Evolutionary conservation across 2,888 invertebrate genomes (phyloP).

Genomic region (Lasioglossum vierecki): DNA sequence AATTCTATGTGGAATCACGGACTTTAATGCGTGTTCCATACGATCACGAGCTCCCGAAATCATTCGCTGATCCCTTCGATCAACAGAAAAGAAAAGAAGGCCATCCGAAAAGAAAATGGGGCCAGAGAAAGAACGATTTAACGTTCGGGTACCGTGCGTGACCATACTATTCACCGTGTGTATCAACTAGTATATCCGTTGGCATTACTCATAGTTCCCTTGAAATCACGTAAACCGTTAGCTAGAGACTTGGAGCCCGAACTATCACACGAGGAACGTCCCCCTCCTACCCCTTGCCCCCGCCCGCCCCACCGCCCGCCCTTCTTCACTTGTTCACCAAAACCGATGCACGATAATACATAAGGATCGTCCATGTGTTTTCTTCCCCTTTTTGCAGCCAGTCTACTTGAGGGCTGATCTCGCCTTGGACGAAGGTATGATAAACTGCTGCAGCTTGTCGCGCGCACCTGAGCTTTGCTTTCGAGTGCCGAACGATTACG

Average conservation of each 20-base stretch:
- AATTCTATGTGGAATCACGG: constrained; percentile 36
- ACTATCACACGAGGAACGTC: constrained; percentile 45
- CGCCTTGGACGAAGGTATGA: constrained; percentile 91
- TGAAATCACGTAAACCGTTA: constrained; percentile 48
- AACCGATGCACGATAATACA: constrained; percentile 65
- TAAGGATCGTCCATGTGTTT: constrained; percentile 67
- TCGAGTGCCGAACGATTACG: constrained; percentile 81
- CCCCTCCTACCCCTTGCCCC: constrained; percentile 11
- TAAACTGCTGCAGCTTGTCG: constrained; percentile 86
- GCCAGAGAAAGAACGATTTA: neutral
- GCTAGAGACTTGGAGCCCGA: constrained; percentile 56
- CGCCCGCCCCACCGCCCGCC: neutral
- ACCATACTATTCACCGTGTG: constrained; percentile 23
- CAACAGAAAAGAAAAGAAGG: neutral
- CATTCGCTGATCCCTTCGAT: neutral
- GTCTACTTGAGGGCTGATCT: constrained; percentile 91
- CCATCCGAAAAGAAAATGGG: neutral
- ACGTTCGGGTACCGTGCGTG: constrained; percentile 11
- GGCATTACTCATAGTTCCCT: constrained; percentile 28
- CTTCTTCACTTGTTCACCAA: constrained; percentile 19
- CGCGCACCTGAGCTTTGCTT: constrained; percentile 80
- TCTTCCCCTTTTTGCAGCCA: constrained; percentile 88
- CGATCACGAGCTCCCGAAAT: constrained; percentile 15
- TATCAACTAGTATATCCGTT: constrained; percentile 19
- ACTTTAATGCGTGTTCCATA: constrained; percentile 16